Evolutionary conservation across 2,888 invertebrate species (phyloP).

Genomic region (Polymixis flavicincta): DNA sequence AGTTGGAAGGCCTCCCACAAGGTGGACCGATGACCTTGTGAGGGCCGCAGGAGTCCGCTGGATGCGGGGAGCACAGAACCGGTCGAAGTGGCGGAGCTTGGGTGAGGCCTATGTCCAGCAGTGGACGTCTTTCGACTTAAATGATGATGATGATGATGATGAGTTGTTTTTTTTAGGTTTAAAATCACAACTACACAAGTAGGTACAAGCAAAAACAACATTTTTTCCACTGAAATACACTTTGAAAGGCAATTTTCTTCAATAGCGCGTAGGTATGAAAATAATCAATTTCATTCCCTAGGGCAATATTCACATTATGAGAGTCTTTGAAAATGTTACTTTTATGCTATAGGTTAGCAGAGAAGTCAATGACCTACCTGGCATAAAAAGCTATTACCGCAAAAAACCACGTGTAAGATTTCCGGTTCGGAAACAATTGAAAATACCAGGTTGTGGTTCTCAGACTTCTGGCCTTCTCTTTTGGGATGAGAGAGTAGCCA

Average conservation of each 20-base stretch:
- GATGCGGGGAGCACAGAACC: too few relatives aligned
- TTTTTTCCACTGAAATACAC: not conserved
- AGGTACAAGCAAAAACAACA: slow-evolving; percentile 5
- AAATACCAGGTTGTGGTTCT: too few relatives aligned
- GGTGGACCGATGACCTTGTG: too few relatives aligned
- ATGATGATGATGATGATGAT: too few relatives aligned
- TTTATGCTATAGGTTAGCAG: not conserved
- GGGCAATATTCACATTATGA: slow-evolving; percentile 9
- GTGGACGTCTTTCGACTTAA: too few relatives aligned
- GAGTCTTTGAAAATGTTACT: slow-evolving; percentile 15
- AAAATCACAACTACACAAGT: not conserved
- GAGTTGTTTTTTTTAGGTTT: too few relatives aligned
- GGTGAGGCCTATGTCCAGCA: too few relatives aligned
- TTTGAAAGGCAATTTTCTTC: slow-evolving; percentile 8
- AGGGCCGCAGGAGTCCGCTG: too few relatives aligned
- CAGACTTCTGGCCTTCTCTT: not conserved
- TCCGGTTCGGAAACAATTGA: not conserved
- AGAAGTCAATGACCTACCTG: not conserved
- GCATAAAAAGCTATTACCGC: not conserved
- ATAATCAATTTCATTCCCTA: slow-evolving; percentile 26
- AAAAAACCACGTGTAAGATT: not conserved
- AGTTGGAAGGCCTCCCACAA: too few relatives aligned
- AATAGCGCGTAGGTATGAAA: slow-evolving; percentile 22
- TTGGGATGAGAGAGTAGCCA: too few relatives aligned
- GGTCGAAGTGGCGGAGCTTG: too few relatives aligned